Base-by-base conservation (phyloP, 2,888 invertebrate species). In the Agrypnus murinus region DNA sequence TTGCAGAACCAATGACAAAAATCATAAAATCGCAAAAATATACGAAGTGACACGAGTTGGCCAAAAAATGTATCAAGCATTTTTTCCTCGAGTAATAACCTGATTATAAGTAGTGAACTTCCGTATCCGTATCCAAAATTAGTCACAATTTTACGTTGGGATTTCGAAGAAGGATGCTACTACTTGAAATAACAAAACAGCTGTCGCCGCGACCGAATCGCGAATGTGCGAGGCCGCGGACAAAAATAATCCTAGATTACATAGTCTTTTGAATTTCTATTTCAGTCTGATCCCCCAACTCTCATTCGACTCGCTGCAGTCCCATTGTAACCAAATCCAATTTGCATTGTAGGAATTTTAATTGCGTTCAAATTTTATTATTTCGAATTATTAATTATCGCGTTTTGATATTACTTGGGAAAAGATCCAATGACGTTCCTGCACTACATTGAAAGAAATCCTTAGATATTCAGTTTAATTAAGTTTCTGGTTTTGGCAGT, bases 261-360 rank as follows among this genome's bases (percentile, higher is more conserved):
- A 71, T 67, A 71, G 64, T 64, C 71, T 68, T 71, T 65, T 64
- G 10, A 68, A 59, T 68, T 65, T 67, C 71, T 71, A 71, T 71
- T 71, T 71, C 34, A 46, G 63, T 34, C 8, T 57, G 46, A 66
- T 63, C 48, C 63, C 48, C 67, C 59, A 67, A 67, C 36, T 45
- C 58, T 59, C 69, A 19, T 64, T 55, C 63, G 53, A 57, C 25
- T 53, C 31, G 65, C 53, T 59, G 67, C 43, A 60, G 17, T 67
- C 36, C 63, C 15, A 63, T 66, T 71, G 69, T 69, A 58, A 25
- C 32, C 15, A 50, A 50, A 69, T 53, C 31, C 45, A 62, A 68
- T 62, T 63, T 62, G 59, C 59, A 43, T 12, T 15, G 31, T 40
- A 8, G 43, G 59, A 59, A 59, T 59, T 59, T 59, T 59, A 43